Evolutionary conservation across 2,113 vertebrate species (phyloP), one percentile per base, ranked within the genome.

Genomic region (Thalassarche chlororhynchos): DNA sequence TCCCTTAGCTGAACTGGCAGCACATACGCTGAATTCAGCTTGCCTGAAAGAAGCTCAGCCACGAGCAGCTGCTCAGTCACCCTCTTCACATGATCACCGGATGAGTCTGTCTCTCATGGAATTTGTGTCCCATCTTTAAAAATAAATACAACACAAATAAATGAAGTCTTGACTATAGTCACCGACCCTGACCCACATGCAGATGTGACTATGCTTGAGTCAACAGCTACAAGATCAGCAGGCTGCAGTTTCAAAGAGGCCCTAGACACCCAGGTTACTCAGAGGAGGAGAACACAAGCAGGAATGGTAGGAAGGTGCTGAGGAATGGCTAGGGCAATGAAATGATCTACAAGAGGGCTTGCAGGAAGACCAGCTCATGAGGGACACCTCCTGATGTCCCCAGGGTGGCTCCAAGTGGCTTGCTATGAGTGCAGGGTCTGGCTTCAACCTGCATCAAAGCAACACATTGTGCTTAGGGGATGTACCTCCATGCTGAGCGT

Each of bases 51-150:
- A 3, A 54, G 51, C 52, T 82, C 69, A 64, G 40, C 66, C 70
- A 55, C 2, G 5, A 87, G 78, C 40, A 76, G 78, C 62, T 57
- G 80, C 93, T 71, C 82, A 52, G 66, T 96, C 93, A 95, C 77
- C 44, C 66, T 79, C 76, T 58, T 82, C 96, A 85, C 90, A 72
- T 95, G 93, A 97, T 85, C 76, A 44, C 54, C 58, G 49, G 87
- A 75, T 96, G 95, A 97, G 80, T 94, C 42, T 55, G 13, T 34
- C 62, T 90, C 44, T 84, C 69, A 95, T n/a, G 96, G 96, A 97
- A 98, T 86, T 78, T 82, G 29, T 91, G 94, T 96, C 77, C 86
- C 90, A 86, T 92, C 85, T 93, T 96, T 88, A 93, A 95, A 96
- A 91, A 95, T 93, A 96, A 87, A 74, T 46, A n/a, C 44, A 87